Conservation (phyloP, 2,113 vertebrate species). For the Oophaga pumilio region DNA sequence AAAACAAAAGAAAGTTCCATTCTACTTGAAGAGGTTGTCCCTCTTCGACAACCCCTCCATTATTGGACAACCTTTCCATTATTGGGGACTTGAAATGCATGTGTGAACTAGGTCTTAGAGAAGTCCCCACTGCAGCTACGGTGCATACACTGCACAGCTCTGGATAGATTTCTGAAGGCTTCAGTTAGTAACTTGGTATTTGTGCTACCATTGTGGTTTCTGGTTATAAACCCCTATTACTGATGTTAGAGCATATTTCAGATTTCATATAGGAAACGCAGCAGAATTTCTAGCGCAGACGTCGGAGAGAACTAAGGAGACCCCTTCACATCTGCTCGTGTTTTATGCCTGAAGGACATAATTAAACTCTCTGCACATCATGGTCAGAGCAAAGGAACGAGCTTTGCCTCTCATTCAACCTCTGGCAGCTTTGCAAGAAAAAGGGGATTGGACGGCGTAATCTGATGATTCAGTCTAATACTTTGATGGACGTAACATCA, state of each 20-base stretch:
- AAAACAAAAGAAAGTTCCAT: too few relatives aligned
- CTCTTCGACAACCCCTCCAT: too few relatives aligned
- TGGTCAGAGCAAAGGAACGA: not conserved
- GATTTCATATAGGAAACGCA: not conserved
- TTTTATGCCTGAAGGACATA: conserved; percentile 39
- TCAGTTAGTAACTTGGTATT: too few relatives aligned
- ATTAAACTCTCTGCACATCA: conserved; percentile 48
- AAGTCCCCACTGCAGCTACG: too few relatives aligned
- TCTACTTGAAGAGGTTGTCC: too few relatives aligned
- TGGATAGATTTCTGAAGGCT: too few relatives aligned
- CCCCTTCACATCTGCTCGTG: conserved; percentile 39
- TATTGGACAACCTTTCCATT: too few relatives aligned
- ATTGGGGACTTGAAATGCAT: too few relatives aligned
- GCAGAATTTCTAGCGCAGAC: not conserved
- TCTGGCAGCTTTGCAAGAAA: conserved; percentile 49
- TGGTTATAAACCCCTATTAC: not conserved
- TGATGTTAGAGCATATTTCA: not conserved
- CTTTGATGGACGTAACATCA: conserved; percentile 20
- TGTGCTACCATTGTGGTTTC: too few relatives aligned
- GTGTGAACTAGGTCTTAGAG: too few relatives aligned
- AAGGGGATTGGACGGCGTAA: conserved; percentile 39
- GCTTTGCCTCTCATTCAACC: conserved; percentile 29
- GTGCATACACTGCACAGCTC: too few relatives aligned
- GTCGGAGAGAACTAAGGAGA: conserved; percentile 22
- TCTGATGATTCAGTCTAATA: conserved; percentile 50